Evolutionary conservation across 2,113 vertebrate genomes (phyloP), one percentile per base, ranked within the genome.

Genomic region (Sardina pilchardus): DNA sequence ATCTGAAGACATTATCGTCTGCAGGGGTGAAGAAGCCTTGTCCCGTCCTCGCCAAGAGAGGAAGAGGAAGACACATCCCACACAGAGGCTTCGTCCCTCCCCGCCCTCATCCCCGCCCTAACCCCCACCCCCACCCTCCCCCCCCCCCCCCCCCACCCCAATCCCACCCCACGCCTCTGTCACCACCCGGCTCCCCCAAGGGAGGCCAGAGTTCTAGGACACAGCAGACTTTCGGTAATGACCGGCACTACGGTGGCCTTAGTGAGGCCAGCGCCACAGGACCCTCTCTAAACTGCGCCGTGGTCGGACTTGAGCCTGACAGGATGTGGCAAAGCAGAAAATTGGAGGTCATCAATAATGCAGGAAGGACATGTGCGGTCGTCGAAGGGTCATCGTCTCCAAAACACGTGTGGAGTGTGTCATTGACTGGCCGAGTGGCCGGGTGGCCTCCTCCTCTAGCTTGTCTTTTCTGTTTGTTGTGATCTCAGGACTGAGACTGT

Each of bases 1-100:
- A 90, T 92, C 90, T 91, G 85, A 88, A 88, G 91, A 87, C 75
- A 84, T 92, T 92, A 93, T 83, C 86, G 88, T 92, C 91, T 88
- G 85, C 87, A 48, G 85, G 81, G 59, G 45, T 63, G 87, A 82
- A 53, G 67, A 83, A 10, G n/a, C 50, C 85, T 86, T 81, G 88
- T 63, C 86, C 83, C 88, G 71, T 83, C 84, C 81, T 86, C 83
- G 83, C 84, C 30, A 67, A 90, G 84, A 85, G 88, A 34, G 78
- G 88, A 84, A 81, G 44, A 59, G 6, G 56, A 84, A 78, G 83
- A 82, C 59, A 84, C 50, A 84, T 86, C 80, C 82, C 63, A 83
- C 81, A 82, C 26, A 82, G 47, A 67, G 39, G 17, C 78, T 80
- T 84, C 44, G 53, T 30, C 30, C 71, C 14, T 5, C 12, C 16